A percentile compares a stretch with the other conserved stretches of the same genome.
phyloP scores from a whole-genome alignment of 2,888 invertebrate genomes.

The Periphyllus acericola region DNA sequence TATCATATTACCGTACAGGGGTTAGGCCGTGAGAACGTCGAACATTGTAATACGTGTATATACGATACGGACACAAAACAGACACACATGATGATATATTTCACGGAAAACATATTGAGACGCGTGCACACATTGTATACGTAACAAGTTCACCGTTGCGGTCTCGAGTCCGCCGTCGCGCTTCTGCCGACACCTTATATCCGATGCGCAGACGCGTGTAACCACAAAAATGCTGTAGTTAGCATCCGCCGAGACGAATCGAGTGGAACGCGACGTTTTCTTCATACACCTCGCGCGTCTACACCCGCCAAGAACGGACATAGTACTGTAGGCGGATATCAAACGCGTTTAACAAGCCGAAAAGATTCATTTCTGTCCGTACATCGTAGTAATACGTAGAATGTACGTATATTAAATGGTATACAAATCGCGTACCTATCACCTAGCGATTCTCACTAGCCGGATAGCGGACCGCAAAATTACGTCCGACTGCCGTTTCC shows the following conservation, averaged over 20 bases:
- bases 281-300: background rate
- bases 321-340: background rate
- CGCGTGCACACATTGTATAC: background rate
- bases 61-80: background rate
- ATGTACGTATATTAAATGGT: background rate
- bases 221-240: background rate
- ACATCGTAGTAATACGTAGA: background rate
- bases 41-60: background rate
- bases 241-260: background rate
- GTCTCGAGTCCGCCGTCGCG: background rate
- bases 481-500: constrained; percentile 15
- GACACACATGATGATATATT: background rate
- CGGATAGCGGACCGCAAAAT: background rate
- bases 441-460: background rate
- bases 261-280: background rate
- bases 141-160: background rate
- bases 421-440: background rate
- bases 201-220: constrained; percentile 21
- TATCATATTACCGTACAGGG: background rate
- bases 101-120: background rate
- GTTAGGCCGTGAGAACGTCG: background rate
- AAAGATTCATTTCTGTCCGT: too few species aligned
- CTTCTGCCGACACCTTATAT: background rate
- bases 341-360: background rate
- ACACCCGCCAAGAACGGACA: background rate